Evolutionary conservation across 2,113 vertebrate species (phyloP), one percentile per base, ranked within the genome.

Genomic region (Reinhardtius hippoglossoides): DNA sequence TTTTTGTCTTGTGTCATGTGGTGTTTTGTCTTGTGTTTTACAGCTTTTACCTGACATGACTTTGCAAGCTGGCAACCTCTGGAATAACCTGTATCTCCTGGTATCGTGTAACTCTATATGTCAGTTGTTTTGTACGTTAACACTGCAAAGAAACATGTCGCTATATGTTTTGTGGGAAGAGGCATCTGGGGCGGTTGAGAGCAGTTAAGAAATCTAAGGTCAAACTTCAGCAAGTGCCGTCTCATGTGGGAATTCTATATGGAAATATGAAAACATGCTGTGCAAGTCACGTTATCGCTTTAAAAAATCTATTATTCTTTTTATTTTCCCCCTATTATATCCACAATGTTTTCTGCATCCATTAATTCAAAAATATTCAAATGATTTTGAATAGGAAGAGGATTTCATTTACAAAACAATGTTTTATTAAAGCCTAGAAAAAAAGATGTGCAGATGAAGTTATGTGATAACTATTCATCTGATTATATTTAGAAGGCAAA

Each of bases 381-480:
- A 78, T 59, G 67, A 15, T 35, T 73, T 71, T 78, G 58, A 79
- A 65, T 64, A 21, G 50, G 69, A 87, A 69, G 68, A 81, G 20
- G 58, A 81, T 83, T 87, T 83, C 42, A 79, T 80, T 88, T 77
- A 57, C 54, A 77, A 75, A 84, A 78, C 68, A 77, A 74, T 77
- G 59, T 79, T 80, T 81, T 83, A 40, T 70, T 75, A 44, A 72
- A 54, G 48, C 48, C 59, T 16, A n/a, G 57, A 71, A 67, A 82
- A 65, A 59, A 50, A 16, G 46, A 27, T 44, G 64, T 71, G 80
- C 12, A 74, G 84, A 88, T 76, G 24, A 78, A 82, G 76, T 71
- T 57, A 48, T 64, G 48, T 63, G 66, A 84, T 79, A 81, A 83
- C 63, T 70, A 31, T 37, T 60, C 27, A 81, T 79, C 71, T 75